Base-by-base conservation (phyloP, 2,113 vertebrate species). In the Cyanoramphus novaezelandiae region DNA sequence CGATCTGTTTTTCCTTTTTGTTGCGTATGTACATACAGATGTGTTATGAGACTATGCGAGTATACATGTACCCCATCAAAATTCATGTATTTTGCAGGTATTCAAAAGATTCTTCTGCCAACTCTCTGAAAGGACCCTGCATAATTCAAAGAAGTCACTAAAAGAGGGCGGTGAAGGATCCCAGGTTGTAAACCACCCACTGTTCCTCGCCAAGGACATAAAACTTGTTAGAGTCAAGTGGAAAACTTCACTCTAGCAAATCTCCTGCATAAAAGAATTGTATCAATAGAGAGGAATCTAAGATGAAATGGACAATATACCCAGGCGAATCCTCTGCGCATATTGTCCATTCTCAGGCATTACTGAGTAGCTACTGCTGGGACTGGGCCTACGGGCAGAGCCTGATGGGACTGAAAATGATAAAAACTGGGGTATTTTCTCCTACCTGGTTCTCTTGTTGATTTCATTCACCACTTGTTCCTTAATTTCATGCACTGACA, bases 401-500 rank as follows among this genome's bases (percentile, higher is more conserved):
- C 57, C 41, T 62, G 67, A 83, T 68, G 65, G 41, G 80, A 68
- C 20, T 80, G 20, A n/a, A 84, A 96, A 82, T 62, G n/a, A 72
- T 41, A 57, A 94, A 59, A 62, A 72, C 47, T 41, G 20, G 37
- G 46, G 39, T 84, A 43, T 90, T 95, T 92, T 41, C 49, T 94
- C 17, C 1, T 33, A 23, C 39, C 82, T 68, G 21, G 18, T 93
- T 91, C 24, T 85, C 79, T 84, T 92, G 83, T 82, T 85, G 77
- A 75, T 91, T 88, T 75, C 35, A 50, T 62, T 94, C 64, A 88
- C 28, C 44, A 80, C 69, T 18, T 88, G 28, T 50, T 92, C 77
- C 80, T 89, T 89, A 78, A 94, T 93, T 93, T 88, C 63, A 84
- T 91, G 89, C 92, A 49, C 53, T 80, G 64, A 92, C n/a, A 67